These are phyloP conservation scores for Andrena cerasifolii DNA, from an alignment of 1,140 invertebrate genomes.

Conservation along the genomic window DNA sequence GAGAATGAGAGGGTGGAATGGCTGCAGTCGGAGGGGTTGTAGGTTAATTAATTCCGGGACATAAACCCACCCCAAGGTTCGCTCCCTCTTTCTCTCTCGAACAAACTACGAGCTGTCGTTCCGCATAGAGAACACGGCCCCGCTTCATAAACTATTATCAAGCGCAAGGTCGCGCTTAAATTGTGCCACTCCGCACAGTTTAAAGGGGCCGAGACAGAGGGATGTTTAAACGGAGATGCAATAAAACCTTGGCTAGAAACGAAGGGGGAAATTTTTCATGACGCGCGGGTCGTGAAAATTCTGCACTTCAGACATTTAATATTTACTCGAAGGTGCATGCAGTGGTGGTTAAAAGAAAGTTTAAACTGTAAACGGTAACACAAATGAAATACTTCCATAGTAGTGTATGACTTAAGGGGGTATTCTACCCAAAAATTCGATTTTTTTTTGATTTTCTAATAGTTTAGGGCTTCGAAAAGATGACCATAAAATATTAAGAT, in stretches of 20 bases:
- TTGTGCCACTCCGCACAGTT: conserved; percentile 76
- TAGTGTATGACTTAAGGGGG: no score
- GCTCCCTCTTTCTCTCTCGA: conserved; percentile 35
- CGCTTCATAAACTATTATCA: conserved; percentile 81
- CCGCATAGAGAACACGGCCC: conserved; percentile 59
- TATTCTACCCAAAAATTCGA: no score
- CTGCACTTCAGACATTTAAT: no score
- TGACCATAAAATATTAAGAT: no score
- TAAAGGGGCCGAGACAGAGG: conserved; percentile 71
- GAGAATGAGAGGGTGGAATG: conserved; percentile 57
- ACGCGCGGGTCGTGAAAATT: no score
- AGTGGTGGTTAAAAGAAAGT: no score
- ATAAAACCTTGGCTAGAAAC: conserved; percentile 56
- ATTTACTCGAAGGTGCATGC: no score
- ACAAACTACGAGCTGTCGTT: conserved; percentile 56
- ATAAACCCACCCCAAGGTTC: conserved; percentile 71
- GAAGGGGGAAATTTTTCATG: no score
- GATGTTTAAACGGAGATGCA: conserved; percentile 56
- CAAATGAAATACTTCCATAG: no score
- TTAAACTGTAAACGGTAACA: no score
- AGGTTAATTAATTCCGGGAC: conserved; percentile 81
- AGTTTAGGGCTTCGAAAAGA: no score
- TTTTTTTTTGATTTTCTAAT: no score
- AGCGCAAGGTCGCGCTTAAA: conserved; percentile 78
- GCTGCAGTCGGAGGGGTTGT: conserved; percentile 71